Evolutionary conservation across 2,888 invertebrate genomes (phyloP).

Genomic region (Drosophila nigricruria): DNA sequence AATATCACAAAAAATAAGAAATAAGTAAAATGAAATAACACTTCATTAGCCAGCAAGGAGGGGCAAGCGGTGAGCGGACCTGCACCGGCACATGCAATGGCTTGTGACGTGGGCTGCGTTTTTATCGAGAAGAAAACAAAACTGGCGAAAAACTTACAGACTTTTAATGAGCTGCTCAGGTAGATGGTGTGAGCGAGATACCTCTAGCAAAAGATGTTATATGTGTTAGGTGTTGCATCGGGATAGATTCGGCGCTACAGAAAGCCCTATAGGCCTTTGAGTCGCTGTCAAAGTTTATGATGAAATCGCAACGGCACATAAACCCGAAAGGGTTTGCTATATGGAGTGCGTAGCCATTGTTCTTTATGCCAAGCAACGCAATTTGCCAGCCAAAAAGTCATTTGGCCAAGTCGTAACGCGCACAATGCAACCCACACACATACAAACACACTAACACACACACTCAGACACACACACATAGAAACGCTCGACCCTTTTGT

Average conservation of each 20-base stretch:
- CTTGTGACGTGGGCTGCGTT: conserved; percentile 58
- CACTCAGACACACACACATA: not conserved
- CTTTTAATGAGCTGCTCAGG: conserved; percentile 66
- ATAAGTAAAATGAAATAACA: conserved; percentile 70
- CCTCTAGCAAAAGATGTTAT: not conserved
- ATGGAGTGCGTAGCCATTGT: conserved; percentile 43
- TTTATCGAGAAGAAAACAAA: conserved; percentile 39
- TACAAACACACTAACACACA: not conserved
- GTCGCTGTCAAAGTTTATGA: conserved; percentile 41
- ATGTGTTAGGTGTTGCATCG: conserved; percentile 1
- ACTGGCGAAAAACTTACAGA: conserved; percentile 57
- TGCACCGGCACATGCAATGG: conserved; percentile 40
- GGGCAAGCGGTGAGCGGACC: conserved; percentile 6
- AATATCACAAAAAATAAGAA: conserved; percentile 35
- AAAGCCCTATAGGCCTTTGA: conserved; percentile 15
- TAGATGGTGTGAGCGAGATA: conserved; percentile 46
- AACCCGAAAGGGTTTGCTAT: conserved; percentile 32
- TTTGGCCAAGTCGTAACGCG: conserved; percentile 61
- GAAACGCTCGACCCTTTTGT: conserved; percentile 38
- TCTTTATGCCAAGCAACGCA: conserved; percentile 45
- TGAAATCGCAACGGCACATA: conserved; percentile 31
- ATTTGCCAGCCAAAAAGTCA: conserved; percentile 63
- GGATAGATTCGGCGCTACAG: conserved; percentile 10
- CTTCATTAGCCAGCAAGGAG: conserved; percentile 64
- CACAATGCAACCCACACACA: conserved; percentile 55